A percentile compares a stretch with the other conserved stretches of the same genome.
These are phyloP conservation scores for Orchesellides sinensis DNA, from an alignment of 2,888 invertebrate genomes.

Conservation along the genomic window DNA sequence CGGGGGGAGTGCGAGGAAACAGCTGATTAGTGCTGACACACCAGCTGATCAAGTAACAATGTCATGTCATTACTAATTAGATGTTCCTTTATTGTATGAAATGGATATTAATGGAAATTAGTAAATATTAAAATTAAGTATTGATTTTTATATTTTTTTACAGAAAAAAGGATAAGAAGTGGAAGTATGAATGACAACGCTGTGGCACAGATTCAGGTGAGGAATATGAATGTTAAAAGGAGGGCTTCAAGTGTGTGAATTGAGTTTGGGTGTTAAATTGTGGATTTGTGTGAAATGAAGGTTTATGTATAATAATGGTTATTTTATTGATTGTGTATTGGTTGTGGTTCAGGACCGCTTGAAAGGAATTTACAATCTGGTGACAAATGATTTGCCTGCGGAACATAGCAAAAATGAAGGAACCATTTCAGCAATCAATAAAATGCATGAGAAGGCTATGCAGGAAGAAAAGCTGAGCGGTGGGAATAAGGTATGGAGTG, in stretches of 20 bases:
- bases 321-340: neutral
- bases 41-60: too few species aligned
- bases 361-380: constrained; percentile 86
- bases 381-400: constrained; percentile 85
- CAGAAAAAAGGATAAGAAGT: too few species aligned
- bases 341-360: constrained; percentile 84
- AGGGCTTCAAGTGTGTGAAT: neutral
- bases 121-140: too few species aligned
- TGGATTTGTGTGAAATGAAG: neutral
- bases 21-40: too few species aligned
- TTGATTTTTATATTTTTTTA: too few species aligned
- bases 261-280: neutral
- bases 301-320: neutral
- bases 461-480: constrained; percentile 77
- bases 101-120: too few species aligned
- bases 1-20: too few species aligned
- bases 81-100: too few species aligned
- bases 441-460: constrained; percentile 83
- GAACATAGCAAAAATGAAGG: constrained; percentile 88
- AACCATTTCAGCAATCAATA: constrained; percentile 86
- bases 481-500: constrained; percentile 78
- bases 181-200: constrained; percentile 13
- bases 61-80: too few species aligned
- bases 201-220: constrained; percentile 35
- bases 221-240: too few species aligned